Evolutionary conservation across 2,888 invertebrate genomes (phyloP).

Genomic region (Protodeltote pygarga): DNA sequence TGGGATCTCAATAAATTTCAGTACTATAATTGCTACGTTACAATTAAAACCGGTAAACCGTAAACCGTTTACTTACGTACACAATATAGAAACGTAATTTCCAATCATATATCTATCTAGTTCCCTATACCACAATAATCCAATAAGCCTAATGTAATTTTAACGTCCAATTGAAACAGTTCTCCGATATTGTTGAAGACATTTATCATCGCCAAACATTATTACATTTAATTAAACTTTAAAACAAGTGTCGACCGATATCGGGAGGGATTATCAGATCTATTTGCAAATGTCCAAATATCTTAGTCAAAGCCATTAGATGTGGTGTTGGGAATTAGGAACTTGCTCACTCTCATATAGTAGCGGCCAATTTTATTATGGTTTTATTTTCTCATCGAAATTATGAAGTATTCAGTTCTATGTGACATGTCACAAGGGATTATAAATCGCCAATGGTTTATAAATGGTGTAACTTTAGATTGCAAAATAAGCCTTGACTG

Average conservation of each 20-base stretch:
- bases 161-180: conserved; percentile 55
- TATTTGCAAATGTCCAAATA: conserved; percentile 52
- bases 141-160: conserved; percentile 50
- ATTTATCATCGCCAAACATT: conserved; percentile 64
- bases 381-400: background rate
- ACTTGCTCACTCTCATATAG: no score
- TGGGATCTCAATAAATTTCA: no score
- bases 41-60: no score
- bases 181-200: conserved; percentile 54
- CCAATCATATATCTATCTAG: conserved; percentile 11
- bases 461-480: no score
- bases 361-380: background rate
- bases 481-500: no score
- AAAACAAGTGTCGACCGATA: conserved; percentile 60
- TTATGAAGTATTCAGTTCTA: no score
- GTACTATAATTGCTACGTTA: no score
- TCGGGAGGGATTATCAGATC: conserved; percentile 54
- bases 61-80: background rate
- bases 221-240: conserved; percentile 69
- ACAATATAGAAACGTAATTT: background rate
- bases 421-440: no score
- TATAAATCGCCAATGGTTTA: no score
- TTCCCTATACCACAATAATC: conserved; percentile 29
- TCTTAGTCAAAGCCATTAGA: conserved; percentile 34
- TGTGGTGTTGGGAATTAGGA: no score